These are phyloP conservation scores for Gracilinanus agilis DNA, from an alignment of 2,113 vertebrate species.

Conservation along the genomic window DNA sequence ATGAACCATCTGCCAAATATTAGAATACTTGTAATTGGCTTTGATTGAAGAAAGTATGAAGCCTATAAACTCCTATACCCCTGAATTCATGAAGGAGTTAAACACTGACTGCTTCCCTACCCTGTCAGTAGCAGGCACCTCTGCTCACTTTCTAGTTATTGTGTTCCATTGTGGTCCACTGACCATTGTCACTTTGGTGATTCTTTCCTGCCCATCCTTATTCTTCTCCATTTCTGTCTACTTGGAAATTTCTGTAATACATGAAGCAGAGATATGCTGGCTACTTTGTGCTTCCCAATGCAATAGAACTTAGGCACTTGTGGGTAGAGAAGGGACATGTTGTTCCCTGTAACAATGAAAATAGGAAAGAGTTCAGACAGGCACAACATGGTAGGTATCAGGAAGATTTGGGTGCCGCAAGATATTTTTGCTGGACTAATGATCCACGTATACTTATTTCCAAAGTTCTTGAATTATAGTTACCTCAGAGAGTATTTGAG, in stretches of 20 bases:
- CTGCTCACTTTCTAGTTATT: neutral
- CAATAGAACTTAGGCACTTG: neutral
- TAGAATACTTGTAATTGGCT: neutral
- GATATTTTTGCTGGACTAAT: neutral
- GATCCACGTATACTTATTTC: neutral
- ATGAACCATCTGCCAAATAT: neutral
- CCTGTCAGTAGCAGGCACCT: neutral
- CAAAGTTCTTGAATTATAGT: constrained; percentile 26
- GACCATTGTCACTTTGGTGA: neutral
- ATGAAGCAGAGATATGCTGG: neutral
- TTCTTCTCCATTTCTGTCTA: neutral
- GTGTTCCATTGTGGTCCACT: neutral
- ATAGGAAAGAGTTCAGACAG: neutral
- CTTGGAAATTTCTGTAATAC: neutral
- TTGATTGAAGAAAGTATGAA: neutral
- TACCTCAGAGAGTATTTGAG: constrained; percentile 7
- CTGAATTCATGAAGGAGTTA: neutral
- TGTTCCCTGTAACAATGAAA: neutral
- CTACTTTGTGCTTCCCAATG: neutral
- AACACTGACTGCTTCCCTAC: neutral
- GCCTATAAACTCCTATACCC: neutral
- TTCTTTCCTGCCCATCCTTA: neutral
- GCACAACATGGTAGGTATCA: neutral
- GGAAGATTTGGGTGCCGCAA: neutral
- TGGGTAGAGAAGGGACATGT: neutral